Evolutionary conservation across 2,888 invertebrate species (phyloP), one percentile per base, ranked within the genome.

Genomic region (Xylota segnis): DNA sequence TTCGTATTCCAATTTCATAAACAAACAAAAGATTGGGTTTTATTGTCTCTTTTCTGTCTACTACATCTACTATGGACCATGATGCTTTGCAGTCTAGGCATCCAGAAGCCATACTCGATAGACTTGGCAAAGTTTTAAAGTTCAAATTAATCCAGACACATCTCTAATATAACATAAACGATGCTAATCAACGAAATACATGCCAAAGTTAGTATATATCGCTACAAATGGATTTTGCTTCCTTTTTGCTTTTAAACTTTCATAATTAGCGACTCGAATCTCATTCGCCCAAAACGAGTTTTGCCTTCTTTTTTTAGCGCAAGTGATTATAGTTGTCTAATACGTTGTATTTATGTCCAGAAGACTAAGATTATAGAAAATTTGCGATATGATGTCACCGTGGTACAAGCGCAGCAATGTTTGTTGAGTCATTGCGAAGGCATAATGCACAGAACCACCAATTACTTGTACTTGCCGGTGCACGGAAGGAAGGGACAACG

Each of bases 401-500:
- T n/a, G n/a, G n/a, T n/a, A n/a, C n/a, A n/a, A n/a, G n/a, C n/a
- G n/a, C n/a, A n/a, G n/a, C n/a, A n/a, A n/a, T 23, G 5, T 18
- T 14, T 5, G 14, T 47, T 76, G 75, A 76, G 12, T 66, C 66
- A 66, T 37, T 40, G 6, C 16, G 29, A 29, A n/a, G 29, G n/a
- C 16, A n/a, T 32, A 40, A 27, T 54, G 34, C 5, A 27, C n/a
- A 43, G 0, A 58, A 50, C 18, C 16, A 16, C 18, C 18, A 10
- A 32, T 12, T 7, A 14, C 32, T 37, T 16, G 16, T 12, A 54
- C 37, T 10, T 66, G 9, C 78, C 65, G 63, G 71, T 78, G 77
- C 5, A 65, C 63, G 71, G 78, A 78, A 71, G 71, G 63, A 71
- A 71, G 71, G 18, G 45, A 45, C 16, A 43, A 47, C 23, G 45